A percentile compares a stretch with the other conserved stretches of the same genome.
Evolutionary conservation across 92 coral and sea anemone genomes (phyloP).

Genomic region (Muricea muricata): DNA sequence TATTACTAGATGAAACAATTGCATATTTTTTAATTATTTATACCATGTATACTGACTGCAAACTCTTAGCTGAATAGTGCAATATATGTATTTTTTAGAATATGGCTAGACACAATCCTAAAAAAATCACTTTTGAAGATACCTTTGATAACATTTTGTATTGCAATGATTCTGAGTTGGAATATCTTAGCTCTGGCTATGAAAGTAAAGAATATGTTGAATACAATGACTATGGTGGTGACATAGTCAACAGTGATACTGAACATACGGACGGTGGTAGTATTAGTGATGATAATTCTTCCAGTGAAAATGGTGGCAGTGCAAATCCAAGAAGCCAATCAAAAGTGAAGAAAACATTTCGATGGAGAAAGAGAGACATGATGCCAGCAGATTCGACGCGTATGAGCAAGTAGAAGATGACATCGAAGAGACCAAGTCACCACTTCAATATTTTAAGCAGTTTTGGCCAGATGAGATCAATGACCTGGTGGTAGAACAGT

Average conservation of each 20-base stretch:
- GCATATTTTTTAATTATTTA: not conserved
- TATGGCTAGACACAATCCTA: conserved; percentile 7
- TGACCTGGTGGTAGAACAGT: too few relatives aligned
- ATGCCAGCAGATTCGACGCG: not conserved
- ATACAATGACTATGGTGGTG: not conserved
- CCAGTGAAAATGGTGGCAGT: not conserved
- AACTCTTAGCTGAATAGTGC: not conserved
- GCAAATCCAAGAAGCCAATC: not conserved
- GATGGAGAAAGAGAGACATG: not conserved
- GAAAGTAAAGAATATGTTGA: conserved; percentile 1
- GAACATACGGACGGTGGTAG: not conserved
- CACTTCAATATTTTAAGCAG: not conserved
- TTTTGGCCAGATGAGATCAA: not conserved
- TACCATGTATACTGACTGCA: not conserved
- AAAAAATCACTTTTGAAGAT: not conserved
- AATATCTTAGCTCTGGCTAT: conserved; percentile 22
- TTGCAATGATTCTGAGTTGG: conserved; percentile 26
- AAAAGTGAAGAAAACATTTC: not conserved
- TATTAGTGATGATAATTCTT: not conserved
- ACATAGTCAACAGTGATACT: not conserved
- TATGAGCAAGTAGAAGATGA: not conserved
- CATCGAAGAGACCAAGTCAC: conserved; percentile 25
- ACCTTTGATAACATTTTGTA: not conserved
- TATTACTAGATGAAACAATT: not conserved
- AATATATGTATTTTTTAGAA: not conserved